These are phyloP conservation scores for Lepidurus arcticus DNA, from an alignment of 1,140 invertebrate species.

Conservation along the genomic window DNA sequence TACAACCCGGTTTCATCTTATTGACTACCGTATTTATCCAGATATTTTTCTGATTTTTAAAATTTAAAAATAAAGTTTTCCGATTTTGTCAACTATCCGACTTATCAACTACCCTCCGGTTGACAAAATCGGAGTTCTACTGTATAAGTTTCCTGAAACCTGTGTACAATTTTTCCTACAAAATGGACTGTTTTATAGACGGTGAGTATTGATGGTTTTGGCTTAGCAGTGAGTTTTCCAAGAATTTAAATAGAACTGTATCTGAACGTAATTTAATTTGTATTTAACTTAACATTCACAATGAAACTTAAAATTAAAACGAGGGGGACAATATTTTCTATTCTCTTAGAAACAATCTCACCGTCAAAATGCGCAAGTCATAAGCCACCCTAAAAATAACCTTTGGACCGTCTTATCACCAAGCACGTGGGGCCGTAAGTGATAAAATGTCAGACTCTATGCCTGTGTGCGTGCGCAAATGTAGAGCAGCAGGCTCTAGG, in stretches of 20 bases:
- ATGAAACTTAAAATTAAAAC: not conserved
- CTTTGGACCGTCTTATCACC: not conserved
- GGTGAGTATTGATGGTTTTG: slow-evolving; percentile 57
- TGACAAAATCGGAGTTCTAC: too few species aligned
- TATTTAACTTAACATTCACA: not conserved
- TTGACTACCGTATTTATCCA: too few species aligned
- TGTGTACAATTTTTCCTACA: not conserved
- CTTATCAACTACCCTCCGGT: too few species aligned
- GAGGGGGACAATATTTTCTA: not conserved
- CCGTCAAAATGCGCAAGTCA: not conserved
- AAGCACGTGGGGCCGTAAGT: too few species aligned
- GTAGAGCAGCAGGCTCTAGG: not conserved
- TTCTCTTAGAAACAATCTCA: not conserved
- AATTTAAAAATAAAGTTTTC: too few species aligned
- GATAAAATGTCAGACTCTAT: too few species aligned
- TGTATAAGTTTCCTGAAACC: slow-evolving; percentile 42
- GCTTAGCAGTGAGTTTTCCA: not conserved
- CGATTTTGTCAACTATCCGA: too few species aligned
- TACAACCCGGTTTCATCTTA: too few species aligned
- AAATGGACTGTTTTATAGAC: slow-evolving; percentile 51
- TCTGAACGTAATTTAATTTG: not conserved
- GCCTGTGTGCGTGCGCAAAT: not conserved
- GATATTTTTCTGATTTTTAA: too few species aligned
- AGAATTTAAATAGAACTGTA: not conserved
- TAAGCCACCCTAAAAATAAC: not conserved